A percentile compares a stretch with the other conserved stretches of the same genome.
phyloP scores from a whole-genome alignment of 1,140 invertebrate genomes.

The Cydia splendana region DNA sequence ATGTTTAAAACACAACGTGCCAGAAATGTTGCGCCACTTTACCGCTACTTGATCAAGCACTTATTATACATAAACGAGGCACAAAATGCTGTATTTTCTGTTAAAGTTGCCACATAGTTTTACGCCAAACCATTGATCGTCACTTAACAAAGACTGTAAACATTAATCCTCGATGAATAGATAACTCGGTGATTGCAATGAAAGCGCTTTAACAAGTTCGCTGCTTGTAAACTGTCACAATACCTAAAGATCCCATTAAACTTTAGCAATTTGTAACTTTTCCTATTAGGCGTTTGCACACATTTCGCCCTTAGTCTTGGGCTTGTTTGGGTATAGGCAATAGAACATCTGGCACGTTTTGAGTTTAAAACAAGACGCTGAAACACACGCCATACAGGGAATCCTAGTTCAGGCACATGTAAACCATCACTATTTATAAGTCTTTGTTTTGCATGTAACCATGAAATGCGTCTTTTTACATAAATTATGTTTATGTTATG shows the following conservation, averaged over 20 bases:
- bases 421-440: too few relatives aligned
- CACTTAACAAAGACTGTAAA: neutral
- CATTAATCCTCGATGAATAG: slow-evolving; percentile 26
- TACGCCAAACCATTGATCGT: neutral
- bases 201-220: slow-evolving; percentile 53
- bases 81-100: neutral
- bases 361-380: neutral
- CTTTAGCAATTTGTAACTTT: slow-evolving; percentile 69
- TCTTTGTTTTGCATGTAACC: too few relatives aligned
- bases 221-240: slow-evolving; percentile 63
- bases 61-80: neutral
- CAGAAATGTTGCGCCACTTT: neutral
- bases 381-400: too few relatives aligned
- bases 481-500: too few relatives aligned
- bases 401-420: too few relatives aligned
- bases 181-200: slow-evolving; percentile 45
- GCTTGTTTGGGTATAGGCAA: slow-evolving; percentile 22
- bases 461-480: too few relatives aligned
- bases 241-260: slow-evolving; percentile 67
- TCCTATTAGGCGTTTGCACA: slow-evolving; percentile 61
- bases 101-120: neutral
- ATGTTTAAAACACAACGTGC: too few relatives aligned
- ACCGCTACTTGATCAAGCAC: neutral
- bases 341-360: slow-evolving; percentile 32
- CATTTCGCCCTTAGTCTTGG: slow-evolving; percentile 41